Evolutionary conservation across 2,113 vertebrate genomes (phyloP).

Genomic region (Micronycteris hirsuta): DNA sequence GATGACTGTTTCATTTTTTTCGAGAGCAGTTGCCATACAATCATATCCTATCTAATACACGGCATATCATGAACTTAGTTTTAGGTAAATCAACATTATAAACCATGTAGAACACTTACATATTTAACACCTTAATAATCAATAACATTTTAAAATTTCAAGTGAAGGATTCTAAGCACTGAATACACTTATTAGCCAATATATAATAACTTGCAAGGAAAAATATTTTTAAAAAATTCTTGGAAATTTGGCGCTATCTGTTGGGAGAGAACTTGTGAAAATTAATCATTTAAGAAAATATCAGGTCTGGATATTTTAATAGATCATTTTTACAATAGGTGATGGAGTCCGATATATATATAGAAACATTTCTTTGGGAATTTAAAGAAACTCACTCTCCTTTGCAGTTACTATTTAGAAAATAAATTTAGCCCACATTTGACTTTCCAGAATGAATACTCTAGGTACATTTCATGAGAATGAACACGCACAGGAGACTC

Average conservation of each 20-base stretch:
- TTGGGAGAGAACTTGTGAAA: conserved; percentile 15
- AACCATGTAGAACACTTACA: conserved; percentile 14
- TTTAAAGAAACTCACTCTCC: conserved; percentile 20
- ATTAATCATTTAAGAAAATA: conserved; percentile 54
- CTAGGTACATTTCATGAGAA: conserved; percentile 28
- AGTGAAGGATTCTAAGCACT: conserved; percentile 30
- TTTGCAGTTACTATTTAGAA: conserved; percentile 40
- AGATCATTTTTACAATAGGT: neutral
- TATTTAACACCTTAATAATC: conserved; percentile 39
- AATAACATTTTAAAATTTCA: conserved; percentile 40
- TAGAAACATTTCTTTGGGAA: neutral
- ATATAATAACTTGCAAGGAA: conserved; percentile 39
- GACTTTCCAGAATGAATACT: conserved; percentile 41
- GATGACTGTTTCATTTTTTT: conserved; percentile 46
- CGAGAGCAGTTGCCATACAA: neutral
- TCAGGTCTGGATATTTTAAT: conserved; percentile 18
- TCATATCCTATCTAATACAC: conserved; percentile 36
- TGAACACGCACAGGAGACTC: neutral
- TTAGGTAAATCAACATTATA: conserved; percentile 39
- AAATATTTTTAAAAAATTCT: conserved; percentile 1
- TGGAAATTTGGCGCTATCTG: conserved; percentile 2
- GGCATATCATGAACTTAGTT: neutral
- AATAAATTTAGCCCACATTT: conserved; percentile 35
- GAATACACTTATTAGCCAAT: conserved; percentile 28
- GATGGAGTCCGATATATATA: neutral